These are phyloP conservation scores for Eupeodes corollae DNA, from an alignment of 1,140 invertebrate species.

Conservation along the genomic window DNA sequence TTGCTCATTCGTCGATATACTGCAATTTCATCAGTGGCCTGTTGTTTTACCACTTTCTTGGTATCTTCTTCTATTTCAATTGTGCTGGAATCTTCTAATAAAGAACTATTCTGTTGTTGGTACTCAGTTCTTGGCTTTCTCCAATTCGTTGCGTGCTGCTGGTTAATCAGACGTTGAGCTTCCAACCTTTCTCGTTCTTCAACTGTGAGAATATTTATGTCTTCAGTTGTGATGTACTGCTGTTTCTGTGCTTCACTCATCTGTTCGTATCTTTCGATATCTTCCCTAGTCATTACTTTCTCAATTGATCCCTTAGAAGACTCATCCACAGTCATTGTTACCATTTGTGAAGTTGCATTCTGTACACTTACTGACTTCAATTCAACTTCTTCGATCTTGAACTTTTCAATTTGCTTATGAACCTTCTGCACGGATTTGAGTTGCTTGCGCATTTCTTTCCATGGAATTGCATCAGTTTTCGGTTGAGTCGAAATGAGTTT, in stretches of 20 bases:
- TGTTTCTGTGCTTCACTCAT: constrained; percentile 21
- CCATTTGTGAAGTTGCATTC: constrained; percentile 14
- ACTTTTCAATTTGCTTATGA: constrained; percentile 33
- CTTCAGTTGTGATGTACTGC: constrained; percentile 29
- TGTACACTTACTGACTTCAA: constrained; percentile 22
- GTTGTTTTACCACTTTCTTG: constrained; percentile 15
- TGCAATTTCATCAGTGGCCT: background rate
- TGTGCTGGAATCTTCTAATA: constrained; percentile 32
- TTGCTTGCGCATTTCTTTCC: constrained; percentile 35
- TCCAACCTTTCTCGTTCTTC: constrained; percentile 28
- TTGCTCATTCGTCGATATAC: background rate
- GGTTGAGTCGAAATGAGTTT: constrained; percentile 24
- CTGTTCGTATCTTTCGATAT: constrained; percentile 25
- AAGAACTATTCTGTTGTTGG: constrained; percentile 18
- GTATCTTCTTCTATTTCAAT: constrained; percentile 21
- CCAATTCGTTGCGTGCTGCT: constrained; percentile 33
- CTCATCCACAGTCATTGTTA: constrained; percentile 22
- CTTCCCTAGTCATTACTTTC: constrained; percentile 20
- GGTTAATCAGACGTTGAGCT: constrained; percentile 18
- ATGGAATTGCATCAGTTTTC: constrained; percentile 29
- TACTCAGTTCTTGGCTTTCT: constrained; percentile 17
- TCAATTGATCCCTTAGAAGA: constrained; percentile 30
- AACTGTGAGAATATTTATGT: constrained; percentile 28
- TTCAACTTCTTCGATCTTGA: constrained; percentile 34
- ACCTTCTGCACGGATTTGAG: constrained; percentile 30